Conservation (phyloP, 2,113 vertebrate genomes). For the Laterallus jamaicensis region DNA sequence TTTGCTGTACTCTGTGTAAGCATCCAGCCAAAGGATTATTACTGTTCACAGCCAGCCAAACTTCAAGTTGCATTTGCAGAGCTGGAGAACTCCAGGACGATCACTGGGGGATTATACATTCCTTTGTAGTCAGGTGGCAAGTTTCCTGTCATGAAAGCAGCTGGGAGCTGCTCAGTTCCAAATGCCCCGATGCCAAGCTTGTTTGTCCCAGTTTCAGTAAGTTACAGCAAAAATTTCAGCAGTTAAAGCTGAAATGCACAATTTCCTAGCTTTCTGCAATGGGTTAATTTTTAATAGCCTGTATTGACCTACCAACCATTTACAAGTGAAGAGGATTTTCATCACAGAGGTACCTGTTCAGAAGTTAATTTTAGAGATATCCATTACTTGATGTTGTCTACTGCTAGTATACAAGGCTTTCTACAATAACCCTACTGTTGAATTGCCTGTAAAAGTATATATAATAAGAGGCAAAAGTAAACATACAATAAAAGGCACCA, state of each 20-base stretch:
- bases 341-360: background rate
- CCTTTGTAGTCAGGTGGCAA: conserved; percentile 32
- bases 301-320: background rate
- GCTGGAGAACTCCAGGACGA: background rate
- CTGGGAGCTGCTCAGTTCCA: conserved; percentile 11
- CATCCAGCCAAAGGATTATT: background rate
- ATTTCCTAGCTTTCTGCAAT: background rate
- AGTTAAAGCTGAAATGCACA: background rate
- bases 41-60: background rate
- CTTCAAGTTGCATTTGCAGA: conserved; percentile 21
- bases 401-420: background rate
- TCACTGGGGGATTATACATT: conserved; percentile 20
- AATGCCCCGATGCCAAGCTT: conserved; percentile 16
- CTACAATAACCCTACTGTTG: background rate
- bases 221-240: background rate
- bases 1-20: background rate
- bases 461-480: background rate
- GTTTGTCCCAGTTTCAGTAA: conserved; percentile 50
- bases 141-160: conserved; percentile 49
- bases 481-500: background rate
- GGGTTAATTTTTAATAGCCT: background rate
- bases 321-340: background rate
- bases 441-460: background rate
- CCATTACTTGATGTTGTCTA: background rate
- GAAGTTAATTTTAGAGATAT: background rate